Conservation (phyloP, 2,888 invertebrate genomes). For the Unio pictorum region DNA sequence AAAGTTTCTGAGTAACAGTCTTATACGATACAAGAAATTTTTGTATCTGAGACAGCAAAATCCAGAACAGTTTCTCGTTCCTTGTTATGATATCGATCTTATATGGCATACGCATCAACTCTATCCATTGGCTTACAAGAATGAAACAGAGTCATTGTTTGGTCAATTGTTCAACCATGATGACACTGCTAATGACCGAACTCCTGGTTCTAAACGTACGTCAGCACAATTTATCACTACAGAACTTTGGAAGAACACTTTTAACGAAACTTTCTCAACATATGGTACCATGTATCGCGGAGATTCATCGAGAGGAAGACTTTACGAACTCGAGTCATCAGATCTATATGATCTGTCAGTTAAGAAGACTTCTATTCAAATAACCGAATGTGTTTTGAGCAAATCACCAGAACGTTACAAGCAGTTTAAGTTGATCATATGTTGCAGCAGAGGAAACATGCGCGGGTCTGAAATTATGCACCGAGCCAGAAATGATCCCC, state of each 20-base stretch:
- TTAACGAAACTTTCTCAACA: conserved; percentile 68
- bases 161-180: conserved; percentile 72
- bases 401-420: too few species aligned
- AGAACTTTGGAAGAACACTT: conserved; percentile 70
- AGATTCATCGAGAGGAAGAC: conserved; percentile 68
- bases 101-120: conserved; percentile 74
- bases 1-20: conserved; percentile 68
- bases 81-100: conserved; percentile 73
- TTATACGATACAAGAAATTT: conserved; percentile 70
- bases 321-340: conserved; percentile 61
- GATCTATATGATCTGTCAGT: conserved; percentile 48
- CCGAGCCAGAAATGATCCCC: too few species aligned
- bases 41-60: conserved; percentile 69
- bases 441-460: too few species aligned
- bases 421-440: too few species aligned
- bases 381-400: too few species aligned
- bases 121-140: conserved; percentile 55
- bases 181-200: conserved; percentile 72
- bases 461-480: too few species aligned
- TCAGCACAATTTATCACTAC: conserved; percentile 70
- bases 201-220: conserved; percentile 69
- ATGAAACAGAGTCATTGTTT: conserved; percentile 42
- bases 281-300: conserved; percentile 73
- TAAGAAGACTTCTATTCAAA: conserved; percentile 32
- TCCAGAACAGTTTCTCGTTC: conserved; percentile 71